These are phyloP conservation scores for Papilio gigon DNA, from an alignment of 2,888 invertebrate species.

Conservation along the genomic window DNA sequence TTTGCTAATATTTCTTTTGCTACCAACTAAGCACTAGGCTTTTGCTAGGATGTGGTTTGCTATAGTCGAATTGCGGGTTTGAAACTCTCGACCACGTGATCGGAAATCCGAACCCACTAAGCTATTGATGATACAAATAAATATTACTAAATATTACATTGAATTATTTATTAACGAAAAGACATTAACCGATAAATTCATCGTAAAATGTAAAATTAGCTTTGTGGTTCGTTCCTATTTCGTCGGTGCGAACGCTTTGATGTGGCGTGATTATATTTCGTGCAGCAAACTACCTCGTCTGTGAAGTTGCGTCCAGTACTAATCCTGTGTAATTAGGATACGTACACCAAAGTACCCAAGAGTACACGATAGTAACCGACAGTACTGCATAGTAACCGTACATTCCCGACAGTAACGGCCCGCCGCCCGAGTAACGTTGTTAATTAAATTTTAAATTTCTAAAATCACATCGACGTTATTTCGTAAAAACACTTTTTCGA, in stretches of 20 bases:
- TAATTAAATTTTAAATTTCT: not conserved
- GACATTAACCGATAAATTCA: not conserved
- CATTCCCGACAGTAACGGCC: not conserved
- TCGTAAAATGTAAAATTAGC: conserved; percentile 4
- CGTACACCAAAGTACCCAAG: not conserved
- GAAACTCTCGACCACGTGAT: no score
- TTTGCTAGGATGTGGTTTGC: no score
- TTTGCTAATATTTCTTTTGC: no score
- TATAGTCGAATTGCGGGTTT: no score
- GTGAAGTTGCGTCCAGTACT: conserved; percentile 13
- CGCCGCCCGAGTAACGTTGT: not conserved
- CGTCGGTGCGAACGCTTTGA: conserved; percentile 18
- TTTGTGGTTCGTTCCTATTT: conserved; percentile 2
- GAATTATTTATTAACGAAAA: not conserved
- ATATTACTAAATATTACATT: not conserved
- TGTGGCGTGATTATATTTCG: conserved; percentile 20
- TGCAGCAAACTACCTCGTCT: conserved; percentile 7
- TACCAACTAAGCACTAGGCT: no score
- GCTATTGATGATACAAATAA: no score
- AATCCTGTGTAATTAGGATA: conserved; percentile 20
- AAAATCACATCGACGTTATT: not conserved
- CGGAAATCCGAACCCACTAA: no score
- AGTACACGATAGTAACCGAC: not conserved
- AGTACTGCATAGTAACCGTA: not conserved
- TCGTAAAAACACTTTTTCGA: no score